A percentile compares a stretch with the other conserved stretches of the same genome.
Conservation (phyloP, 2,113 vertebrate genomes). For the Poeciliopsis turrubarensis region DNA sequence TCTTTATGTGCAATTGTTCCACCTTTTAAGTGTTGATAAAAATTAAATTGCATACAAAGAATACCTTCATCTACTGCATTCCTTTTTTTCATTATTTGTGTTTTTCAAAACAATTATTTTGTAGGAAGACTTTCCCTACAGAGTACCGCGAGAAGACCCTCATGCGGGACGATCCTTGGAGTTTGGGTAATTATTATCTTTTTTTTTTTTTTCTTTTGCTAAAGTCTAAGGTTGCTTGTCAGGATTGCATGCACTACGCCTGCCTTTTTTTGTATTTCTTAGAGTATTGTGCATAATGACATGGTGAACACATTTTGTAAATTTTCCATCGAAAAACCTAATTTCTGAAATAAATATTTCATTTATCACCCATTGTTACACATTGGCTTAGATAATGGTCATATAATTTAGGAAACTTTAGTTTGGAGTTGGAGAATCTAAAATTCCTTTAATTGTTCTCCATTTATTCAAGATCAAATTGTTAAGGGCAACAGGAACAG, state of each 20-base stretch:
- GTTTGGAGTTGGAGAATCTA: neutral
- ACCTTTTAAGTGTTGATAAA: neutral
- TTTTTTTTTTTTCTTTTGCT: neutral
- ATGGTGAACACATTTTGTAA: too few species aligned
- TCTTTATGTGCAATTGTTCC: too few species aligned
- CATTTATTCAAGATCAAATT: neutral
- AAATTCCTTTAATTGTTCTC: neutral
- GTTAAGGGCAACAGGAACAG: too few species aligned
- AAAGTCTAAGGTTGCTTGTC: neutral
- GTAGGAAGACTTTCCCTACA: constrained; percentile 78
- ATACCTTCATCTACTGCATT: neutral
- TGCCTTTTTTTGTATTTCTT: too few species aligned
- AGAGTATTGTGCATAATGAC: too few species aligned
- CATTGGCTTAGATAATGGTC: neutral
- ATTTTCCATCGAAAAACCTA: too few species aligned
- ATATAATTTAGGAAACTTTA: neutral
- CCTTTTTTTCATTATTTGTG: neutral
- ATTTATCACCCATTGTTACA: neutral
- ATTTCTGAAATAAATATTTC: too few species aligned
- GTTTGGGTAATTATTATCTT: constrained; percentile 73
- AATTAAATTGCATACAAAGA: too few species aligned
- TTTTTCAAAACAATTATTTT: neutral
- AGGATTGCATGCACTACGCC: too few species aligned
- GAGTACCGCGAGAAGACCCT: constrained; percentile 74
- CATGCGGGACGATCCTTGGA: constrained; percentile 71